phyloP scores from a whole-genome alignment of 37 sponge, comb jelly and placozoan species.

The Geodia barretti region DNA sequence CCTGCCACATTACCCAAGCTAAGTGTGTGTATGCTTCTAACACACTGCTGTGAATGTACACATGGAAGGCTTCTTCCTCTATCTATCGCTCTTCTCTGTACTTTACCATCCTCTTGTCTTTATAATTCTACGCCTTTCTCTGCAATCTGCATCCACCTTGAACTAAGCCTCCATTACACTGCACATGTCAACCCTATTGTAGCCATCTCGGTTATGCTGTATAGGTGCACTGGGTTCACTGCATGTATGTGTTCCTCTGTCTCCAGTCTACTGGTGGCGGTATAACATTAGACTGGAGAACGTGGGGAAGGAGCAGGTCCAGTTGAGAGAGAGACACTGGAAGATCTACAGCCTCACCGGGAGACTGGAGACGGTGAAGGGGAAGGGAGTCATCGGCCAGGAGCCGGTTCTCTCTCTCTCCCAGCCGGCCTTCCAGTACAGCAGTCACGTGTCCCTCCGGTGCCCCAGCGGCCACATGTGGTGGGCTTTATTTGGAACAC shows the following conservation, averaged over 20 bases:
- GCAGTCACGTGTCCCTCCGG: constrained; percentile 85
- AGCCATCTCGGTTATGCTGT: not conserved
- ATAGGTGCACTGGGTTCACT: no score
- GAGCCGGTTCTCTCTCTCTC: constrained; percentile 78
- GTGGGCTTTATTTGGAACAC: no score
- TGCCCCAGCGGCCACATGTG: constrained; percentile 94
- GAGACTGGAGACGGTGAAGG: constrained; percentile 87
- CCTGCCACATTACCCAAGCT: not conserved
- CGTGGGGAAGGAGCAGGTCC: constrained; percentile 62
- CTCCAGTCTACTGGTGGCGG: constrained; percentile 70
- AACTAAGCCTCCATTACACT: not conserved
- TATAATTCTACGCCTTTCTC: no score
- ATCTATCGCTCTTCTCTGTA: no score
- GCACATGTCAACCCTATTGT: not conserved
- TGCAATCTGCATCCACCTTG: no score
- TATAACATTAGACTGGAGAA: constrained; percentile 95
- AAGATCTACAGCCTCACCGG: constrained; percentile 78
- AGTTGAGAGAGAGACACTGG: constrained; percentile 91
- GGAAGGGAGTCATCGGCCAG: constrained; percentile 94
- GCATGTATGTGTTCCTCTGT: no score
- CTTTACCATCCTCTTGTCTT: no score
- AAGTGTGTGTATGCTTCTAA: not conserved
- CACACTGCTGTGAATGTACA: not conserved
- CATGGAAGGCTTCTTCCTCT: not conserved
- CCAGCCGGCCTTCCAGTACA: constrained; percentile 95